Percentiles rank a stretch among this genome's conserved stretches.
phyloP scores from a whole-genome alignment of 2,797 vertebrate species.

The Clarias pachynema region DNA sequence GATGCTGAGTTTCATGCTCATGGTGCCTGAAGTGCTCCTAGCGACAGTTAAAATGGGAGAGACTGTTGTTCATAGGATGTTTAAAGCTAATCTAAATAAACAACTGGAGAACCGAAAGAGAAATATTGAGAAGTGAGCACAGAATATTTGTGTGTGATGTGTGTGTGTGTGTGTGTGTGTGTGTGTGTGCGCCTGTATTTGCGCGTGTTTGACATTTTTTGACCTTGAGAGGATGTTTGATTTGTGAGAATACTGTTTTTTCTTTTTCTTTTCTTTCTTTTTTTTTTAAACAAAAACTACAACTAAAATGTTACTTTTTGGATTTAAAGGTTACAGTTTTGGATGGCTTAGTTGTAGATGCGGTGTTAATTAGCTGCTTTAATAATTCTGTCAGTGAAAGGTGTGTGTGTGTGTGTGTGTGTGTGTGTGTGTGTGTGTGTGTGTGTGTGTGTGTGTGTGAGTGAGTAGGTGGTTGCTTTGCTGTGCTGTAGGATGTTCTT shows the following conservation, averaged over 20 bases:
- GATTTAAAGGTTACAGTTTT: background rate
- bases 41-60: background rate
- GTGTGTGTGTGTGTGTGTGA: slow-evolving; percentile 4
- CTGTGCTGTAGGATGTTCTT: slow-evolving; percentile 21
- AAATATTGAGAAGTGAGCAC: background rate
- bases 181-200: background rate
- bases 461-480: slow-evolving; percentile 7
- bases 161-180: background rate
- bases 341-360: background rate
- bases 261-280: too few species aligned
- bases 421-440: slow-evolving; percentile 9
- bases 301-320: background rate
- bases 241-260: too few species aligned
- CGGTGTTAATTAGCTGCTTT: background rate
- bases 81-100: background rate
- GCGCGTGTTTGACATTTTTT: background rate
- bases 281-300: background rate
- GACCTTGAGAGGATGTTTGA: background rate
- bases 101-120: background rate
- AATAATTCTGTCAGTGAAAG: background rate
- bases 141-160: background rate
- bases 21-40: background rate
- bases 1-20: background rate
- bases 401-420: slow-evolving; percentile 5
- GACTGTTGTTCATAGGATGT: background rate